A percentile compares a stretch with the other conserved stretches of the same genome.
These are phyloP conservation scores for Saturnia japonica DNA, from an alignment of 2,888 invertebrate genomes.

Conservation along the genomic window DNA sequence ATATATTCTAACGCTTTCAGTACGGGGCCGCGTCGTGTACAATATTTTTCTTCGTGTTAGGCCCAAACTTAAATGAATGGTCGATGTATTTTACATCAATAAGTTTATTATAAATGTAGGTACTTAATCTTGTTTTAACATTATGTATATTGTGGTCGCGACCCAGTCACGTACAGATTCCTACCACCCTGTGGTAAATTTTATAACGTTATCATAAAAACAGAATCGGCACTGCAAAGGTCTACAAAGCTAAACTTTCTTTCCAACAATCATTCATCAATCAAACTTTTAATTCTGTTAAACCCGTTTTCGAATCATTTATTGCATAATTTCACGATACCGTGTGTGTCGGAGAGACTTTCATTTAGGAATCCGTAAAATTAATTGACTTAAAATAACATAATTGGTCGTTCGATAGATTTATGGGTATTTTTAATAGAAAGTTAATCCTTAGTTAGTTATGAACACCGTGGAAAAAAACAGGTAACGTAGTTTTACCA, in stretches of 20 bases:
- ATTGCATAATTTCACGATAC: slow-evolving; percentile 20
- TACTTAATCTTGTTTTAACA: no score
- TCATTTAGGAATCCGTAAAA: slow-evolving; percentile 18
- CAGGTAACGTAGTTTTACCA: not conserved
- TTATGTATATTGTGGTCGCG: no score
- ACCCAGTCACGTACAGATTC: no score
- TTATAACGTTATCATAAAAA: not conserved
- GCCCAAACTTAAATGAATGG: not conserved
- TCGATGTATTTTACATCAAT: no score
- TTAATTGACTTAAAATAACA: slow-evolving; percentile 13
- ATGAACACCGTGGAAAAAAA: not conserved
- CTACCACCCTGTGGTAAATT: no score
- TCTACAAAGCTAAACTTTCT: slow-evolving; percentile 19
- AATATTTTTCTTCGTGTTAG: not conserved
- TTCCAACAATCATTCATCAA: slow-evolving; percentile 20
- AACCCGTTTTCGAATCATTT: slow-evolving; percentile 17
- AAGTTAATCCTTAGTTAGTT: slow-evolving; percentile 6
- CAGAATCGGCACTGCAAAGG: not conserved
- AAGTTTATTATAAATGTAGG: no score
- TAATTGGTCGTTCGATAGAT: slow-evolving; percentile 13
- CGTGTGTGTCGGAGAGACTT: slow-evolving; percentile 17
- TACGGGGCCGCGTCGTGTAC: not conserved
- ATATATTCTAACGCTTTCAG: no score
- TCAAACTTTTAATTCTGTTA: slow-evolving; percentile 22
- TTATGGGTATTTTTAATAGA: slow-evolving; percentile 9